Evolutionary conservation across 2,888 invertebrate genomes (phyloP), one percentile per base, ranked within the genome.

Genomic region (Bugulina stolonifera): DNA sequence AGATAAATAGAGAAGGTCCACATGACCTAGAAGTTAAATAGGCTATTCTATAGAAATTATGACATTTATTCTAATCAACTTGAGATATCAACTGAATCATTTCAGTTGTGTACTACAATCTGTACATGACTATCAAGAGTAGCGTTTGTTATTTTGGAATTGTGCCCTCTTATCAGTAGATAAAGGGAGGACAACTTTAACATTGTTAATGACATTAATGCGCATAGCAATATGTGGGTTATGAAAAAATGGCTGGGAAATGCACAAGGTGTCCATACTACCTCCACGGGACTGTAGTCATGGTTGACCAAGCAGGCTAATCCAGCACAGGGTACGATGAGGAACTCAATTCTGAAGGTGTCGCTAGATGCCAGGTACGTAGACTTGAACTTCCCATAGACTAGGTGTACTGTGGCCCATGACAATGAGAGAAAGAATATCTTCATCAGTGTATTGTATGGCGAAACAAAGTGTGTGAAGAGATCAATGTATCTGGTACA

Each of bases 1-100:
- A 99, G 87, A 84, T 99, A 99, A 87, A 99, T 99, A 81, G 96
- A 97, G 87, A 98, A 99, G 74, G 99, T 97, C 99, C 99, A 99
- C 79, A 98, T 86, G 76, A 99, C 88, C 93, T 93, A 84, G 64
- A 73, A 55, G 72, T 73, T 18, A 27, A 32, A 58, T 10, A 29
- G 23, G n/a, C 14, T 10, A 25, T 58, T 23, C 23, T 10, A n/a
- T 25, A 58, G 10, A n/a, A n/a, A n/a, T n/a, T n/a, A n/a, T n/a
- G n/a, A n/a, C n/a, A n/a, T n/a, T 54, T 18, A n/a, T n/a, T n/a
- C n/a, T n/a, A n/a, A n/a, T n/a, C n/a, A n/a, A n/a, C n/a, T n/a
- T n/a, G n/a, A n/a, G n/a, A n/a, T n/a, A n/a, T n/a, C n/a, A n/a
- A n/a, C n/a, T n/a, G n/a, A n/a, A n/a, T n/a, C n/a, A n/a, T n/a